Evolutionary conservation across 1,140 invertebrate genomes (phyloP).

Genomic region (Heterodera carotae): DNA sequence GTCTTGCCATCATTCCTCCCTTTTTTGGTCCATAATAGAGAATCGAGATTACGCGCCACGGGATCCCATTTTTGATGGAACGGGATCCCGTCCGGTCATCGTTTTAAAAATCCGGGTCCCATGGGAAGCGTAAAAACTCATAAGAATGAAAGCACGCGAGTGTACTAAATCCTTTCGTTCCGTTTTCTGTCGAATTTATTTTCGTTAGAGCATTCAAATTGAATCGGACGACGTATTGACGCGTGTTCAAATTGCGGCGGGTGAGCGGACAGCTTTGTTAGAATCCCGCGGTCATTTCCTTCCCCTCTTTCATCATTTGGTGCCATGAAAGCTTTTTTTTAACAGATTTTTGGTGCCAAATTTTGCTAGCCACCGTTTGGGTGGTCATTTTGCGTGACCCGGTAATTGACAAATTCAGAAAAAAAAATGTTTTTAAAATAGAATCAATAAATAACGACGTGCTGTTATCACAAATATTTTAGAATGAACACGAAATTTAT

Average conservation of each 20-base stretch:
- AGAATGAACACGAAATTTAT: conserved; percentile 96
- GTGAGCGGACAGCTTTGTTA: conserved; percentile 67
- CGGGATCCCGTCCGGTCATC: too few relatives aligned
- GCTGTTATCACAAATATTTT: background rate
- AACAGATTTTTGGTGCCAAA: conserved; percentile 65
- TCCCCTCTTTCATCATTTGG: background rate
- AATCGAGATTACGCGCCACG: too few relatives aligned
- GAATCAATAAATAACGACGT: conserved; percentile 13
- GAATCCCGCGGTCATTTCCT: conserved; percentile 71
- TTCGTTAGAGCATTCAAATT: conserved; percentile 74
- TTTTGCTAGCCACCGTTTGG: conserved; percentile 84
- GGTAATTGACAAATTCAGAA: too few relatives aligned
- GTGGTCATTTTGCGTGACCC: conserved; percentile 95
- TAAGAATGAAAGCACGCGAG: too few relatives aligned
- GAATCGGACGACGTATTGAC: conserved; percentile 77
- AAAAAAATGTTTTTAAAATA: too few relatives aligned
- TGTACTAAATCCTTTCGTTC: too few relatives aligned
- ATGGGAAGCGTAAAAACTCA: too few relatives aligned
- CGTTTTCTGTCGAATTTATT: conserved; percentile 5
- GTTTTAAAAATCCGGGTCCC: too few relatives aligned
- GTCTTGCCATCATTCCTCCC: too few relatives aligned
- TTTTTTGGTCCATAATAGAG: too few relatives aligned
- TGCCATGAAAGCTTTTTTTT: background rate
- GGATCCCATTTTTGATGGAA: too few relatives aligned
- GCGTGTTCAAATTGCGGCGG: conserved; percentile 26